Base-by-base conservation (phyloP, 1,140 invertebrate species). In the Periplaneta americana region DNA sequence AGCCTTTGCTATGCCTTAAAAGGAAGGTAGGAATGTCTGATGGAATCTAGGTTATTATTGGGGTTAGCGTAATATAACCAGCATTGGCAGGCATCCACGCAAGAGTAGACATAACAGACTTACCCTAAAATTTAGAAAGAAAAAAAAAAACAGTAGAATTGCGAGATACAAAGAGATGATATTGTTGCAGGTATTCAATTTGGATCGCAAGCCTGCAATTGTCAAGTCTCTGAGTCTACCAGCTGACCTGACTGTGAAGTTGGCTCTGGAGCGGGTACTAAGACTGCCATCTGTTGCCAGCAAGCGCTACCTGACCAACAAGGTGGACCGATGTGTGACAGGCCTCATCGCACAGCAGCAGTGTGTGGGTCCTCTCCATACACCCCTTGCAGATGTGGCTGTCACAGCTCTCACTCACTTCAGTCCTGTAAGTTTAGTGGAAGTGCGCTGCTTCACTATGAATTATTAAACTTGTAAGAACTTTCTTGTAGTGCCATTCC, bases 271-370 rank as follows among this genome's bases (percentile, higher is more conserved):
- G 57, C 89, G 93, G 85, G 97, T 99, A 2, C 88, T 99, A 22
- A 91, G 96, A 83, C 90, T 99, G 31, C 96, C 98, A 0, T 93
- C 96, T 10, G 98, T 99, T 34, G 96, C 93, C 74, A 98, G 97
- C 86, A 99, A 99, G 88, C 91, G 98, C 85, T 99, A 97, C 87
- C 90, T 99, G 1, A 99, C 97, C 0, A 99, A 96, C 86, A 94
- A 94, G 88, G 98, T 99, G 2, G 98, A 99, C 88, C 91, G 98
- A 77, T 98, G 97, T 87, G 98, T 99, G 1, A 96, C 96, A n/a
- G 98, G 98, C 34, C 89, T 99, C 33, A 92, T 99, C 75, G 98
- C 96, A 6, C 98, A 99, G 88, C 98, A 99, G 85, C 98, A 99
- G 87, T 99, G 98, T 88, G 97, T 99, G 77, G 98, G 98, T 3